These are phyloP conservation scores for Zonotrichia albicollis DNA, from an alignment of 2,797 vertebrate genomes.

Conservation along the genomic window DNA sequence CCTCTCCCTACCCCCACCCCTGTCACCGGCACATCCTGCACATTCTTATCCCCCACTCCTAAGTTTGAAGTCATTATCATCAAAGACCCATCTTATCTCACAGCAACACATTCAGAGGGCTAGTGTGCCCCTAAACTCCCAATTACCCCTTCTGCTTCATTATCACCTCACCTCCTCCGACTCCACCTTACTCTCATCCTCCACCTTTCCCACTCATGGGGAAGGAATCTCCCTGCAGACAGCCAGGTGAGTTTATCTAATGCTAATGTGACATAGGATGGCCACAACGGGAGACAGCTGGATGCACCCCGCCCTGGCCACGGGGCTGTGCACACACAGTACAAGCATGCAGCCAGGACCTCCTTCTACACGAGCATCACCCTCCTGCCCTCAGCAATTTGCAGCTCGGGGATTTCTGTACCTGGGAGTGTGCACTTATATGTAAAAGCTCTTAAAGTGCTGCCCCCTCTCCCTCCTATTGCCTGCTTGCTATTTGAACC, in stretches of 20 bases:
- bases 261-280: background rate
- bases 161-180: background rate
- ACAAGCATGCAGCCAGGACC: background rate
- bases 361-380: background rate
- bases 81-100: background rate
- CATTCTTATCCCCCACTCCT: background rate
- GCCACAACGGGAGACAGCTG: background rate
- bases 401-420: background rate
- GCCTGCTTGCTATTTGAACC: background rate
- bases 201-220: background rate
- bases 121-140: background rate
- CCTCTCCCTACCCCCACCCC: background rate
- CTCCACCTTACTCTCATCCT: background rate
- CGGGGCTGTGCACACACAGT: accelerated
- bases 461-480: background rate
- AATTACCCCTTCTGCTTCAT: background rate
- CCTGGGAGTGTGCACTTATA: background rate
- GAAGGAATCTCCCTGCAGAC: background rate
- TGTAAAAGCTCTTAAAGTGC: background rate
- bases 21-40: background rate
- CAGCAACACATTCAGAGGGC: background rate
- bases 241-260: background rate
- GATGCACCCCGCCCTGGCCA: background rate
- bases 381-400: background rate
- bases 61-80: background rate